Conservation (phyloP, 2,797 vertebrate species). For the Parauchenoglanis punctatus region DNA sequence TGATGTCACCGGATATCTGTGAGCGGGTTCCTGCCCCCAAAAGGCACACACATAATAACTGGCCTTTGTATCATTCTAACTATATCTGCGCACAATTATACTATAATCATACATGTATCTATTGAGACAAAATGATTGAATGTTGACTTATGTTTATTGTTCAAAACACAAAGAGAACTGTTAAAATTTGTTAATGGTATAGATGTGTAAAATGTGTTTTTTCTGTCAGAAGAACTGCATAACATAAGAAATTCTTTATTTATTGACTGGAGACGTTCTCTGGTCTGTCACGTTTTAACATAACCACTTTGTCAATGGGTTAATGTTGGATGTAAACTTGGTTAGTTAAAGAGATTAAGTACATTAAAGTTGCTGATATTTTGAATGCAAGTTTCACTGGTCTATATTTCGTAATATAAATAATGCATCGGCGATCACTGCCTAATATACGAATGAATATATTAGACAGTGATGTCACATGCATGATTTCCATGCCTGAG, state of each 20-base stretch:
- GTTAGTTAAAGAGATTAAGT: conserved; percentile 29
- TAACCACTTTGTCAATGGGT: conserved; percentile 21
- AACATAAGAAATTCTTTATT: conserved; percentile 60
- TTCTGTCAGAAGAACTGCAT: conserved; percentile 42
- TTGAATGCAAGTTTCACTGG: conserved; percentile 44
- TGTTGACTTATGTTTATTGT: conserved; percentile 56
- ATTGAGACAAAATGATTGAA: conserved; percentile 40
- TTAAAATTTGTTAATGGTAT: conserved; percentile 56
- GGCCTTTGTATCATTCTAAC: conserved; percentile 51
- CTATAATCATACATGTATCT: conserved; percentile 58
- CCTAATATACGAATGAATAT: too few species aligned
- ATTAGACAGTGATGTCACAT: background rate
- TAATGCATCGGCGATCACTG: too few species aligned
- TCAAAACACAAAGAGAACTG: conserved; percentile 50
- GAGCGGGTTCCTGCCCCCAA: conserved; percentile 25
- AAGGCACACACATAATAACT: conserved; percentile 27
- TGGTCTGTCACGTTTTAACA: conserved; percentile 48
- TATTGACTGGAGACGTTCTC: conserved; percentile 59
- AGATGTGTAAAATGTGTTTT: conserved; percentile 54
- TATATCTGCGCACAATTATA: conserved; percentile 63
- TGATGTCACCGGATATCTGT: conserved; percentile 3
- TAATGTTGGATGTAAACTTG: conserved; percentile 38
- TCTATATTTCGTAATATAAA: background rate
- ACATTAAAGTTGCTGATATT: conserved; percentile 57
- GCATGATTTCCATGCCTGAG: background rate